Evolutionary conservation across 2,888 invertebrate genomes (phyloP).

Genomic region (Melanotus villosus): DNA sequence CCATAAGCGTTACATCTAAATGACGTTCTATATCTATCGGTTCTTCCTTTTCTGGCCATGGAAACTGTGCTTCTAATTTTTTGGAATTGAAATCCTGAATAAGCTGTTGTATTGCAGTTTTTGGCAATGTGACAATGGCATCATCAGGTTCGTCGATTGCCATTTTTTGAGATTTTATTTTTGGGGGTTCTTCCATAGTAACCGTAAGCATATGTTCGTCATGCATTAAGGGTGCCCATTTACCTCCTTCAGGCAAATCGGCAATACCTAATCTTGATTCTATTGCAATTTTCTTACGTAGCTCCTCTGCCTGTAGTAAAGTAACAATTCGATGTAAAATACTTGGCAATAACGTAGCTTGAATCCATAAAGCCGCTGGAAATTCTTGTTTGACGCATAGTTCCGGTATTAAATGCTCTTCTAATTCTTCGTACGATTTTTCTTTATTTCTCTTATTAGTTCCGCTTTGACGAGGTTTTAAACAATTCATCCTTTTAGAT

Average conservation of each 20-base stretch:
- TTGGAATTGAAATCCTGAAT: slow-evolving; percentile 65
- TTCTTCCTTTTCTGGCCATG: slow-evolving; percentile 72
- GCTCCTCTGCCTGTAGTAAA: slow-evolving; percentile 81
- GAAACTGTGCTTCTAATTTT: slow-evolving; percentile 68
- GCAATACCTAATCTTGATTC: slow-evolving; percentile 67
- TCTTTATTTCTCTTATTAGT: slow-evolving; percentile 67
- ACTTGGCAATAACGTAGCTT: slow-evolving; percentile 87
- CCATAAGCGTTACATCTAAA: slow-evolving; percentile 74
- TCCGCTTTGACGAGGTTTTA: slow-evolving; percentile 69
- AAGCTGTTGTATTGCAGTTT: slow-evolving; percentile 66
- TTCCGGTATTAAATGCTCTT: slow-evolving; percentile 88
- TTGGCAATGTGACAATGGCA: slow-evolving; percentile 58
- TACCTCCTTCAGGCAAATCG: slow-evolving; percentile 54
- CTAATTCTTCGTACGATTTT: slow-evolving; percentile 71
- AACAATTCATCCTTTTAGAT: slow-evolving; percentile 73
- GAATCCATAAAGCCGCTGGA: slow-evolving; percentile 86
- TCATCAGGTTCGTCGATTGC: slow-evolving; percentile 31
- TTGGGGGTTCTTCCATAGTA: slow-evolving; percentile 48
- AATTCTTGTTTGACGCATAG: slow-evolving; percentile 81
- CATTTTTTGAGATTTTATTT: slow-evolving; percentile 32
- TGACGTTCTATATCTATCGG: slow-evolving; percentile 79
- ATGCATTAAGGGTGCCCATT: slow-evolving; percentile 60
- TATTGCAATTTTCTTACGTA: slow-evolving; percentile 72
- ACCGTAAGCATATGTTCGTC: slow-evolving; percentile 59
- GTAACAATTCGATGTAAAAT: slow-evolving; percentile 83